Conservation (phyloP, 1,140 invertebrate species). For the Mactra quadrangularis region DNA sequence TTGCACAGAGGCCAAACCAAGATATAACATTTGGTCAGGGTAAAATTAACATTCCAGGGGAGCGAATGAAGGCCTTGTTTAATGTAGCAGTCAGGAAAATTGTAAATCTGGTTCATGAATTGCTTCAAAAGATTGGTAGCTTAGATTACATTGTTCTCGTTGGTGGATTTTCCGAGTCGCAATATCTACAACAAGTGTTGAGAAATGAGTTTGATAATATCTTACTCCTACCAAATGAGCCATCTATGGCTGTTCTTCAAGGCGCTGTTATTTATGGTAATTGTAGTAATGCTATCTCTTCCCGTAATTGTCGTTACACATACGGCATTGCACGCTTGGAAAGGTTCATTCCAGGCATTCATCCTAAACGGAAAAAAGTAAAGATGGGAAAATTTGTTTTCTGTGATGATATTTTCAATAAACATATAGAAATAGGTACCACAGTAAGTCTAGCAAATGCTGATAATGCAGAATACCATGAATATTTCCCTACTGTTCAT, state of each 20-base stretch:
- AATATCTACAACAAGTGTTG: conserved; percentile 55
- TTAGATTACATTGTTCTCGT: conserved; percentile 57
- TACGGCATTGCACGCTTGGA: conserved; percentile 60
- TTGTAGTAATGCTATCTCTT: conserved; percentile 46
- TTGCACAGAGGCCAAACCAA: neutral
- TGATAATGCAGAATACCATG: conserved; percentile 48
- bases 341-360: conserved; percentile 28
- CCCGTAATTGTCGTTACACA: conserved; percentile 62
- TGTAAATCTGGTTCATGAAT: neutral
- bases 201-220: conserved; percentile 51
- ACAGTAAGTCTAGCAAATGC: conserved; percentile 33
- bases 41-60: conserved; percentile 7
- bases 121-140: neutral
- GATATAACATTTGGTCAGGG: conserved; percentile 6
- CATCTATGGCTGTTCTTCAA: conserved; percentile 57
- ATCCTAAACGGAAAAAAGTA: conserved; percentile 45
- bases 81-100: conserved; percentile 1
- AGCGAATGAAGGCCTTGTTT: conserved; percentile 9
- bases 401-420: conserved; percentile 66
- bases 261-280: conserved; percentile 66
- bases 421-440: conserved; percentile 62
- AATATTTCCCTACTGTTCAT: conserved; percentile 58
- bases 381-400: conserved; percentile 30
- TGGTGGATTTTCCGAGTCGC: conserved; percentile 66
- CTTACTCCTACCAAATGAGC: conserved; percentile 53